Conservation (phyloP, 1,140 invertebrate species). For the Diorhabda carinulata region DNA sequence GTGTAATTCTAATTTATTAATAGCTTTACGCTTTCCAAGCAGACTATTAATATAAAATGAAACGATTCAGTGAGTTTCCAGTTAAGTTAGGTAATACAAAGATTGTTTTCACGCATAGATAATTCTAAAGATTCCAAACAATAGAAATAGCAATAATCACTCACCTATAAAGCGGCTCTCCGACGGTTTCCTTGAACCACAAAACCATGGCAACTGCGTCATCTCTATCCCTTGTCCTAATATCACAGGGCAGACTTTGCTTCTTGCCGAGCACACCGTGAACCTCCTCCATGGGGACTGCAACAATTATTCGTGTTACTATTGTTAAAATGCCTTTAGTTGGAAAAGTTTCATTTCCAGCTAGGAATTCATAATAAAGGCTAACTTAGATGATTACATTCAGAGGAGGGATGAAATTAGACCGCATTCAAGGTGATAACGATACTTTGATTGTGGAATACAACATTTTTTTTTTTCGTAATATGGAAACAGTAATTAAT, state of each 20-base stretch:
- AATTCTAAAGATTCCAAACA: background rate
- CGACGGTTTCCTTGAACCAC: conserved; percentile 81
- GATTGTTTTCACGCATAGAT: background rate
- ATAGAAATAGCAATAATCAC: conserved; percentile 22
- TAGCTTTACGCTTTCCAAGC: no score
- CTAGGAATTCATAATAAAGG: conserved; percentile 14
- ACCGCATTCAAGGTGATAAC: background rate
- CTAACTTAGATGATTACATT: conserved; percentile 31
- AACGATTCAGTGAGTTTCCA: no score
- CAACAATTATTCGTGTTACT: conserved; percentile 44
- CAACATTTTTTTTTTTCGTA: no score
- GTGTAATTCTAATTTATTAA: no score
- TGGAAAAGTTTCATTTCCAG: conserved; percentile 29
- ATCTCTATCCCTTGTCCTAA: conserved; percentile 68
- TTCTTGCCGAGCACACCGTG: conserved; percentile 75
- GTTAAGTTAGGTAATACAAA: no score
- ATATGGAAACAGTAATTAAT: no score
- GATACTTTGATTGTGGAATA: no score
- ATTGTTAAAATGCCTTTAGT: conserved; percentile 33
- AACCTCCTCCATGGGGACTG: conserved; percentile 75
- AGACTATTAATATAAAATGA: no score
- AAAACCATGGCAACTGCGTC: conserved; percentile 82
- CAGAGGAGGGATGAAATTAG: conserved; percentile 4
- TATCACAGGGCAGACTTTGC: conserved; percentile 76
- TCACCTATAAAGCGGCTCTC: conserved; percentile 82